Evolutionary conservation across 2,113 vertebrate genomes (phyloP), one percentile per base, ranked within the genome.

Genomic region (Chaetura pelagica): DNA sequence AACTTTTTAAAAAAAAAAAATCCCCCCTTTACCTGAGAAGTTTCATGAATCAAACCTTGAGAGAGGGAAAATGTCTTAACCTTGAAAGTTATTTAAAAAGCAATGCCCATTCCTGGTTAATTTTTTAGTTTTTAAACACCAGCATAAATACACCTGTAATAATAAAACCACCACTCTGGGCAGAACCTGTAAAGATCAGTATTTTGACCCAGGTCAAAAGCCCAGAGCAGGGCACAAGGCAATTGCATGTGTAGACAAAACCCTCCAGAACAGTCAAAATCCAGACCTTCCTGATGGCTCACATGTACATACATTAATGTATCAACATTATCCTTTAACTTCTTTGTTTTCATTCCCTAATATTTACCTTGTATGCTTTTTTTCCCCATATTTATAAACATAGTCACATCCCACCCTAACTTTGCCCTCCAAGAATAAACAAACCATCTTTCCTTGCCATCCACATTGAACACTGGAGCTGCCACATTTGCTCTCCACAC

Each of bases 261-360:
- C 59, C 19, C 6, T 42, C 18, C 40, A 79, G 42, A 90, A 57
- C 6, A 42, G 4, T 32, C 42, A 14, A 66, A 82, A 68, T n/a
- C 29, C 17, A 2, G 4, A 42, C 26, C 32, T 68, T 54, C 23
- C 20, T 1, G 0, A 48, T 2, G 35, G 27, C 27, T 42, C 26
- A 0, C 19, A 59, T 27, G 79, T 68, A 55, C 5, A 76, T 6
- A 34, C 34, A 48, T 57, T 32, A 32, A 44, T 58, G 27, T 24
- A 84, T 18, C 34, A 63, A 3, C 40, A n/a, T 71, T 63, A 78
- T 18, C 42, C 46, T 68, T 42, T 27, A 35, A 75, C 10, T n/a
- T 11, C 1, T 57, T n/a, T 61, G 9, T 85, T 91, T 51, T 22
- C 3, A 51, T 40, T 89, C 19, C 32, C 19, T 34, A 51, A 55